Evolutionary conservation across 2,888 invertebrate genomes (phyloP).

Genomic region (Mycalesis mineus): DNA sequence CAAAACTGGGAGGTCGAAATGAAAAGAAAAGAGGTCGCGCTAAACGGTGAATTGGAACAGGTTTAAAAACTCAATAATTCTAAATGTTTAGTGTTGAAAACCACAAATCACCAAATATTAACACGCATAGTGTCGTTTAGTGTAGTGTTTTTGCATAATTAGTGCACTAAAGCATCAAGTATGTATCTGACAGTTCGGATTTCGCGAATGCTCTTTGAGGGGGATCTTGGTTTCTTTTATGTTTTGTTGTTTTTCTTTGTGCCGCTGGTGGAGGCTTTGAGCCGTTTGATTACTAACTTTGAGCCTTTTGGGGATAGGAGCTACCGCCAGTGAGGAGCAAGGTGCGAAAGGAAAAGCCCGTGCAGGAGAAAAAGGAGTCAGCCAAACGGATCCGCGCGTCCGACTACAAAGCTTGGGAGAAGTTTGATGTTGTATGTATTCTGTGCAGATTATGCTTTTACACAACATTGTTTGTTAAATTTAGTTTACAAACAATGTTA

Average conservation of each 20-base stretch:
- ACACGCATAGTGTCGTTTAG: background rate
- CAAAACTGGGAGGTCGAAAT: constrained; percentile 85
- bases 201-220: constrained; percentile 21
- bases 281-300: constrained; percentile 20
- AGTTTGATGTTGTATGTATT: constrained; percentile 85
- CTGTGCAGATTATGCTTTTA: background rate
- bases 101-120: background rate
- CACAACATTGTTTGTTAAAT: no score
- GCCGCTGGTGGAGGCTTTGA: constrained; percentile 22
- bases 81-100: constrained; percentile 36
- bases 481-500: no score
- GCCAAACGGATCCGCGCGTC: constrained; percentile 76
- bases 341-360: constrained; percentile 58
- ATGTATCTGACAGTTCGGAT: constrained; percentile 27
- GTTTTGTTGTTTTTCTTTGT: constrained; percentile 27
- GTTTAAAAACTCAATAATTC: constrained; percentile 44
- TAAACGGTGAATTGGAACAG: constrained; percentile 71
- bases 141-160: constrained; percentile 2
- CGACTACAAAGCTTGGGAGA: constrained; percentile 87
- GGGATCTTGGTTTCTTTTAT: constrained; percentile 24
- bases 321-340: constrained; percentile 77
- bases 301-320: constrained; percentile 50
- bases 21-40: constrained; percentile 82
- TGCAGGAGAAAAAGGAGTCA: constrained; percentile 45
- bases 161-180: constrained; percentile 1